Percentiles rank a stretch among this genome's conserved stretches.
phyloP scores from a whole-genome alignment of 2,113 vertebrate genomes.

The Sinocyclocheilus anophthalmus region DNA sequence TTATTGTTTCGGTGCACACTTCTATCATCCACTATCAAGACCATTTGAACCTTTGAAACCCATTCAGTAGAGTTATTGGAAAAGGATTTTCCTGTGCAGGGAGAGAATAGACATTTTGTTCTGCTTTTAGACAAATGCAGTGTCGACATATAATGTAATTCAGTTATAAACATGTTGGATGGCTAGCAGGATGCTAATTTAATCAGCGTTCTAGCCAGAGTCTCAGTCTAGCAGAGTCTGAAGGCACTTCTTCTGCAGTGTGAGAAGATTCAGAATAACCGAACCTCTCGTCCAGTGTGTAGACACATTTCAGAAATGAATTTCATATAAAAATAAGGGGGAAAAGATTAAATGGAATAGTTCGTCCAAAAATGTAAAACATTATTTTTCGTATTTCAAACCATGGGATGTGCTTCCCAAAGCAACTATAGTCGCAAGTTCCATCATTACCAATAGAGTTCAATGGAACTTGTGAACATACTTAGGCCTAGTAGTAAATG shows the following conservation, averaged over 20 bases:
- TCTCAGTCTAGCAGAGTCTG: slow-evolving; percentile 17
- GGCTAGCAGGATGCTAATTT: background rate
- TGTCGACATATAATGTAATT: background rate
- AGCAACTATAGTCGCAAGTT: background rate
- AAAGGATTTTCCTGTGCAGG: background rate
- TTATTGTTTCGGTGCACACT: background rate
- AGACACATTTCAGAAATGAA: slow-evolving; percentile 7
- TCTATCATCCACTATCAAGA: background rate
- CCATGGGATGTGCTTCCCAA: background rate
- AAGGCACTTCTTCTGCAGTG: slow-evolving; percentile 40
- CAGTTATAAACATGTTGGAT: background rate
- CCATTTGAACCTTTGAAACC: background rate
- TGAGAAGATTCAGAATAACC: background rate
- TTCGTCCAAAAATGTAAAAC: slow-evolving; percentile 1
- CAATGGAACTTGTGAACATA: background rate
- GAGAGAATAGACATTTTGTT: slow-evolving; percentile 6
- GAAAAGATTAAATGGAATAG: background rate
- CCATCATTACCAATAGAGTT: too few relatives aligned
- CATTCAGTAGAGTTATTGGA: background rate
- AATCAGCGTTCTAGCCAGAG: slow-evolving; percentile 21
- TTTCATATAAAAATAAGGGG: background rate
- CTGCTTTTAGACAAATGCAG: slow-evolving; percentile 14
- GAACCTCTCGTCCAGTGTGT: slow-evolving; percentile 40
- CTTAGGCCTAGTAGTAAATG: background rate
- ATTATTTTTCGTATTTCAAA: background rate